Percentiles rank a stretch among this genome's conserved stretches.
Conservation (phyloP, 2,797 vertebrate genomes). For the Microtus agrestis region DNA sequence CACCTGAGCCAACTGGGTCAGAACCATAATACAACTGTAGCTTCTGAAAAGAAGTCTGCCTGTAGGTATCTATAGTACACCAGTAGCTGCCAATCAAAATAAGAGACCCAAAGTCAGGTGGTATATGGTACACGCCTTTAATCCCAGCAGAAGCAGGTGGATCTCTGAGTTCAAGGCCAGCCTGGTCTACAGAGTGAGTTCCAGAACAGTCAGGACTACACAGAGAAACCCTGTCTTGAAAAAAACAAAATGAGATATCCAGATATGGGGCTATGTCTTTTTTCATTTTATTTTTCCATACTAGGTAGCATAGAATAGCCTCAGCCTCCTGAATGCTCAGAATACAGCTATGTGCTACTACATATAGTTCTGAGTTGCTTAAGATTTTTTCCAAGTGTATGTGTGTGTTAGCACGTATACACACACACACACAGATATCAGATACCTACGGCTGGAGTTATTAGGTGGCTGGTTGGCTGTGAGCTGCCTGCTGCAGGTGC, state of each 20-base stretch:
- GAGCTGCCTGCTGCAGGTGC: not conserved
- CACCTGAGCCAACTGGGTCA: accelerated
- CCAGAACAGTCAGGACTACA: not conserved
- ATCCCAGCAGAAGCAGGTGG: no score
- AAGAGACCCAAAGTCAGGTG: not conserved
- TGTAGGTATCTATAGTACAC: not conserved
- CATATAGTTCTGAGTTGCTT: not conserved
- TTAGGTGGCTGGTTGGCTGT: not conserved
- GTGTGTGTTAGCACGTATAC: no score
- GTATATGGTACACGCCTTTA: no score
- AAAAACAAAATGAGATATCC: not conserved
- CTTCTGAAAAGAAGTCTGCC: not conserved
- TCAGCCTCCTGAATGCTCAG: not conserved
- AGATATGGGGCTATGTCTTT: not conserved
- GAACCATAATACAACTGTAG: not conserved
- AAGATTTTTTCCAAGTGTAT: not conserved
- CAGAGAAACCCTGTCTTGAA: not conserved
- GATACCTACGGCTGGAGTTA: not conserved
- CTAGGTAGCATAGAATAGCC: not conserved
- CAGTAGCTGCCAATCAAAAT: not conserved
- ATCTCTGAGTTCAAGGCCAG: not conserved
- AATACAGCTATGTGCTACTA: not conserved
- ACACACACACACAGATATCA: not conserved
- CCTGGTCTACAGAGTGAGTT: not conserved
- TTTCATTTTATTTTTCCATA: not conserved